Base-by-base conservation (phyloP, 2,797 vertebrate genomes). In the Brotula barbata region DNA sequence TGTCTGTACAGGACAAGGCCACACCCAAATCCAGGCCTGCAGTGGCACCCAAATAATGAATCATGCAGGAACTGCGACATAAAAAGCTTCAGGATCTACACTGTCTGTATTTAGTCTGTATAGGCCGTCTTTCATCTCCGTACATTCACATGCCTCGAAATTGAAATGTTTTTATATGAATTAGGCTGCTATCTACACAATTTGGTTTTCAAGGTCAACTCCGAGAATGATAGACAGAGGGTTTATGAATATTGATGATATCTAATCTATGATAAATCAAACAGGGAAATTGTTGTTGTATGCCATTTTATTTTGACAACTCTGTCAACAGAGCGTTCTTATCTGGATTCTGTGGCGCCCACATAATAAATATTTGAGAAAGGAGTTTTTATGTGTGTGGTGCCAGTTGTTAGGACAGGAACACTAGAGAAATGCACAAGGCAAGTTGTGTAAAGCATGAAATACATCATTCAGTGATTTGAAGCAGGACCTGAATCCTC, bases 301-400 rank as follows among this genome's bases (percentile, higher is more conserved):
- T 53, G 46, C 9, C 8, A 68, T 77, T 75, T 58, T 9, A 53
- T 50, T 67, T 65, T 23, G 14, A 56, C 55, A 21, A 9, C 43
- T 68, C 53, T 2, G 22, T 20, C 8, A 61, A 55, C 42, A 45
- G 51, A 58, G 53, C 14, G 46, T 28, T 19, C 52, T 76, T 85
- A 78, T 82, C 73, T 46, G 40, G 40, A 6, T 28, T 70, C 54
- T 21, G 58, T 62, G 53, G 55, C 78, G 41, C 87, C 88, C 81
- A 71, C 65, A 82, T 64, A 58, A 58, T 77, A 86, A 91, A 92
- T 89, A 89, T 92, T 89, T 87, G 80, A 80, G 53, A 47, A 87
- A 65, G 88, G 87, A 79, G 84, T 83, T 73, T 56, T 34, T 58
- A 1, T 7, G 37, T 33, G 49, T 34, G 48, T 3, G 14, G 47